Evolutionary conservation across 2,113 vertebrate genomes (phyloP).

Genomic region (Balaeniceps rex): DNA sequence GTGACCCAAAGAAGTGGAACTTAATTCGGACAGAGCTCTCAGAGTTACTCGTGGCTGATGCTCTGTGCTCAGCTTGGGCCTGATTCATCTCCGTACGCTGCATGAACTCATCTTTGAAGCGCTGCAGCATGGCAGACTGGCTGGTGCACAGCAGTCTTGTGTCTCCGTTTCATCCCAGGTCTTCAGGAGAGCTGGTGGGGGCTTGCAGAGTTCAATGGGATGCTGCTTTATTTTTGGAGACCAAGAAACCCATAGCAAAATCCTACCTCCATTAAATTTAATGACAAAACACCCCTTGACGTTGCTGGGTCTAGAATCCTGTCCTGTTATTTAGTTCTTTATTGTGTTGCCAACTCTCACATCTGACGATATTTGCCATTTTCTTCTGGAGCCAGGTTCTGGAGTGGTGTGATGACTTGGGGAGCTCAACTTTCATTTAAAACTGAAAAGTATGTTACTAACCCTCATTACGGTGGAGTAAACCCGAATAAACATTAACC

Average conservation of each 20-base stretch:
- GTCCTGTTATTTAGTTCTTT: constrained; percentile 12
- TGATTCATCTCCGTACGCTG: neutral
- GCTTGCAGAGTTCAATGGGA: neutral
- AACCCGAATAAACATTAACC: neutral
- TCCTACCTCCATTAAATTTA: neutral
- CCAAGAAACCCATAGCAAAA: neutral
- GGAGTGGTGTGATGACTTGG: neutral
- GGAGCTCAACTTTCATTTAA: neutral
- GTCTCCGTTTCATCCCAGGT: neutral
- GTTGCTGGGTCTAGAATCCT: neutral
- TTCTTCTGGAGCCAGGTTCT: neutral
- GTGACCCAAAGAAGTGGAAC: neutral
- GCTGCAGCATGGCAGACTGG: neutral
- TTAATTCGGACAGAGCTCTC: neutral
- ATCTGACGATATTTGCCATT: neutral
- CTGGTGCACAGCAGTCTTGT: neutral
- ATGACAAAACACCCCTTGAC: neutral
- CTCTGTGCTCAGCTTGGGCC: neutral
- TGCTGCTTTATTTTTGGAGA: neutral
- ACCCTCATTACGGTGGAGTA: neutral
- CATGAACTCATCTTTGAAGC: neutral
- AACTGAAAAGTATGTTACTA: neutral
- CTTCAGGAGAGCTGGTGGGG: neutral
- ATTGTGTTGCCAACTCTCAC: neutral
- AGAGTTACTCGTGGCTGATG: neutral